A percentile compares a stretch with the other conserved stretches of the same genome.
These are phyloP conservation scores for Enteromius unitaeniatus DNA, from an alignment of 2,797 vertebrate species.

Conservation along the genomic window DNA sequence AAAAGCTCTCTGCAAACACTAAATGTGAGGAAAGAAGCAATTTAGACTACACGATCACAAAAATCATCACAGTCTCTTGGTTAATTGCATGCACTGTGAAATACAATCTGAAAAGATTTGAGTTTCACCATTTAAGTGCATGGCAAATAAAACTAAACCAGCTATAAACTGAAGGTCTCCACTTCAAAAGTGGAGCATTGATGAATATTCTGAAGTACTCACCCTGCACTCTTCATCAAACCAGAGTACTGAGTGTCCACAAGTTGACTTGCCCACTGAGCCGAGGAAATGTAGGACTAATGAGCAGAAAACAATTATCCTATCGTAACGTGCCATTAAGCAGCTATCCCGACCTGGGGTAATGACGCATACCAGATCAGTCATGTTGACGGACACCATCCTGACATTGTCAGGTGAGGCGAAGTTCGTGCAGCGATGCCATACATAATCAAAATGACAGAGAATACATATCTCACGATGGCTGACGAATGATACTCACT, in stretches of 20 bases:
- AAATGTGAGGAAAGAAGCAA: neutral
- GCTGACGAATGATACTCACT: slow-evolving; percentile 1
- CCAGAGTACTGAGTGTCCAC: slow-evolving; percentile 1
- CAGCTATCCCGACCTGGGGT: slow-evolving; percentile 27
- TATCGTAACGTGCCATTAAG: slow-evolving; percentile 43
- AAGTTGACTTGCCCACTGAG: slow-evolving; percentile 22
- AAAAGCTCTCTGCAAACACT: neutral
- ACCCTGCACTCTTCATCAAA: neutral
- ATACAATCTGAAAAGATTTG: neutral
- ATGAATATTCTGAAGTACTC: neutral
- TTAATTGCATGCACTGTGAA: neutral
- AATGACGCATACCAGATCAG: slow-evolving; percentile 42
- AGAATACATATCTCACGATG: slow-evolving; percentile 17
- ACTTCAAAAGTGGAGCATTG: slow-evolving; percentile 12
- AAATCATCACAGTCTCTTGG: neutral
- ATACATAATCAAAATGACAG: slow-evolving; percentile 16
- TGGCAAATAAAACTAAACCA: slow-evolving; percentile 7
- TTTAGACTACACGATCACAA: neutral
- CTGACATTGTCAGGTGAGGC: slow-evolving; percentile 42
- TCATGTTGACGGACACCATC: slow-evolving; percentile 43
- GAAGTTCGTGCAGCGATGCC: slow-evolving; percentile 16
- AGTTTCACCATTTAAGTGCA: neutral
- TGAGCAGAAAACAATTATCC: slow-evolving; percentile 54
- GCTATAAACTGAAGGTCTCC: slow-evolving; percentile 7
- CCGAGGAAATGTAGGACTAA: slow-evolving; percentile 42